Percentiles rank a stretch among this genome's conserved stretches.
Conservation (phyloP, 2,888 invertebrate genomes). For the Diplazon laetatorius region DNA sequence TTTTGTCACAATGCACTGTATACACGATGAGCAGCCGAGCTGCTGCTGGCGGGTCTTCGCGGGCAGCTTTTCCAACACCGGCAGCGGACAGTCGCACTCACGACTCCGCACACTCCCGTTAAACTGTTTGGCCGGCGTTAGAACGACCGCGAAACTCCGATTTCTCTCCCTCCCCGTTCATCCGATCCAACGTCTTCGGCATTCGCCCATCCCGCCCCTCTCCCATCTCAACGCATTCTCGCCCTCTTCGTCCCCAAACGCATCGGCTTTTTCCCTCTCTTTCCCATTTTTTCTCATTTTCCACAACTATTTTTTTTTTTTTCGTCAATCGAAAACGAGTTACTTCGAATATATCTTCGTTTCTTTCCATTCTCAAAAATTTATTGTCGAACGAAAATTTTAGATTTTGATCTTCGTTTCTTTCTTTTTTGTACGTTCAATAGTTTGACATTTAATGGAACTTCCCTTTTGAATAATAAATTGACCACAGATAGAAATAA, state of each 20-base stretch:
- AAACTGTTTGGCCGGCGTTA: constrained; percentile 75
- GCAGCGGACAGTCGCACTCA: constrained; percentile 76
- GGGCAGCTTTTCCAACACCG: constrained; percentile 74
- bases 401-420: no score
- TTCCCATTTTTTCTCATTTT: no score
- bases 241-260: constrained; percentile 21
- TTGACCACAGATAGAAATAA: no score
- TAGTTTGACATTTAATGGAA: no score
- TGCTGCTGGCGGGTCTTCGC: constrained; percentile 76
- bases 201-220: constrained; percentile 47
- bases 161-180: constrained; percentile 54
- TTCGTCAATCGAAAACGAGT: no score
- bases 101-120: constrained; percentile 78
- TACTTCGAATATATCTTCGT: no score
- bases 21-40: constrained; percentile 77
- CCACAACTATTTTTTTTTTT: no score
- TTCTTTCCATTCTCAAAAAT: no score
- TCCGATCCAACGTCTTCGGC: constrained; percentile 62
- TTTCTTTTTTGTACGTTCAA: no score
- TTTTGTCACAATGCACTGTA: constrained; percentile 83
- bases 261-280: no score
- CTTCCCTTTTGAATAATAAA: no score
- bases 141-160: constrained; percentile 74
- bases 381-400: no score
- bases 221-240: constrained; percentile 42